phyloP scores from a whole-genome alignment of 1,140 invertebrate species.

The Gryllus bimaculatus region DNA sequence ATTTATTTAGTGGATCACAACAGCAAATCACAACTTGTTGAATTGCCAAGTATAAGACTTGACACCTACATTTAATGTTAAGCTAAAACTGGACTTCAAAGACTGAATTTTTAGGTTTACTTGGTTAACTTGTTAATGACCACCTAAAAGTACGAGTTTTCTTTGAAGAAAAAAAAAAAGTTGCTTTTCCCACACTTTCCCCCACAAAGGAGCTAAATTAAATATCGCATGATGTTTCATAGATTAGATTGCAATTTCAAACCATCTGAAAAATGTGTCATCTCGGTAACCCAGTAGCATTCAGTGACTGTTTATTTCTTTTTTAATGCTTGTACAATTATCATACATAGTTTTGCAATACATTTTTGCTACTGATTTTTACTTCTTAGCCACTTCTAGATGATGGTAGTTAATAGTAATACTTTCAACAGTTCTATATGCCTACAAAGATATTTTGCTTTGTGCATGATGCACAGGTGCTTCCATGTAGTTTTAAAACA shows the following conservation, averaged over 20 bases:
- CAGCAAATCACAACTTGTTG: conserved; percentile 18
- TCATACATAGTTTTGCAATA: neutral
- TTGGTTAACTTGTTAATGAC: neutral
- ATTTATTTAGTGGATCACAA: conserved; percentile 19
- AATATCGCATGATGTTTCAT: neutral
- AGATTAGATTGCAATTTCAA: neutral
- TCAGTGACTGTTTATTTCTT: neutral
- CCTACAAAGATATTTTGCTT: conserved; percentile 9
- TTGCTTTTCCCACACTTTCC: neutral
- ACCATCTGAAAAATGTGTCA: neutral
- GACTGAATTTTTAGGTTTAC: conserved; percentile 5
- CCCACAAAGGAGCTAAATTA: neutral
- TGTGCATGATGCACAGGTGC: neutral
- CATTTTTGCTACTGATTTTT: neutral
- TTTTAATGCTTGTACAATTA: neutral
- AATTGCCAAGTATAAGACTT: conserved; percentile 14
- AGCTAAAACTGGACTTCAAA: conserved; percentile 16
- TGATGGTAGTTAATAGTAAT: conserved; percentile 7
- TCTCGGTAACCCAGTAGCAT: neutral
- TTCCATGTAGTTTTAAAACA: neutral
- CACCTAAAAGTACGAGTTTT: neutral
- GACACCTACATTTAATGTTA: conserved; percentile 11
- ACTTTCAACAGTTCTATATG: conserved; percentile 7
- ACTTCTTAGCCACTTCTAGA: neutral
- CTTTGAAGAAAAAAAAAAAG: neutral